Conservation (phyloP, 2,113 vertebrate genomes). For the Campylorhamphus procurvoides region DNA sequence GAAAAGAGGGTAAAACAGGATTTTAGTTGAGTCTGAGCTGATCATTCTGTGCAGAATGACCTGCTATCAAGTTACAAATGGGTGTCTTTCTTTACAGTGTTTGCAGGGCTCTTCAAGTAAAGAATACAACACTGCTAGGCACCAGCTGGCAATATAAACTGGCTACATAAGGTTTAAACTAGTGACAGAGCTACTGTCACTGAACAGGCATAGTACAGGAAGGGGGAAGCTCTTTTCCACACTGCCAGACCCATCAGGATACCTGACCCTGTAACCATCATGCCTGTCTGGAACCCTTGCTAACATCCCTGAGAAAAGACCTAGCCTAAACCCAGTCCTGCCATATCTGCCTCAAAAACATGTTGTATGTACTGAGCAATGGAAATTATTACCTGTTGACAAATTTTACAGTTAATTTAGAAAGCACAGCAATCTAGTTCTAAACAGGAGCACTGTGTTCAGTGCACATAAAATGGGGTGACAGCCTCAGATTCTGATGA, state of each 20-base stretch:
- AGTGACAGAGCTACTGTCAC: not conserved
- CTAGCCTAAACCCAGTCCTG: not conserved
- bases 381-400: not conserved
- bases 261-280: accelerated
- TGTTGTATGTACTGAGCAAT: not conserved
- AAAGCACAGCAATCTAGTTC: not conserved
- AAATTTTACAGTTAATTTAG: not conserved
- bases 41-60: constrained; percentile 22
- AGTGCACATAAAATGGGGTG: not conserved
- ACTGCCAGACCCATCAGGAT: not conserved
- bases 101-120: constrained; percentile 28
- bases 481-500: not conserved
- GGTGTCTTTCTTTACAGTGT: not conserved
- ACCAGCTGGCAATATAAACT: not conserved
- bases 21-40: constrained; percentile 33
- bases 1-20: not conserved
- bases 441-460: not conserved
- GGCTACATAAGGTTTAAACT: not conserved
- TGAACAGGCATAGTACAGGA: not conserved
- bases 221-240: not conserved
- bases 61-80: not conserved
- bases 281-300: not conserved
- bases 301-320: not conserved
- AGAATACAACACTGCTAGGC: not conserved
- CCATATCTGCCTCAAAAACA: not conserved